Evolutionary conservation across 92 coral and sea anemone genomes (phyloP), one percentile per base, ranked within the genome.

Genomic region (Phenganax subtilis): DNA sequence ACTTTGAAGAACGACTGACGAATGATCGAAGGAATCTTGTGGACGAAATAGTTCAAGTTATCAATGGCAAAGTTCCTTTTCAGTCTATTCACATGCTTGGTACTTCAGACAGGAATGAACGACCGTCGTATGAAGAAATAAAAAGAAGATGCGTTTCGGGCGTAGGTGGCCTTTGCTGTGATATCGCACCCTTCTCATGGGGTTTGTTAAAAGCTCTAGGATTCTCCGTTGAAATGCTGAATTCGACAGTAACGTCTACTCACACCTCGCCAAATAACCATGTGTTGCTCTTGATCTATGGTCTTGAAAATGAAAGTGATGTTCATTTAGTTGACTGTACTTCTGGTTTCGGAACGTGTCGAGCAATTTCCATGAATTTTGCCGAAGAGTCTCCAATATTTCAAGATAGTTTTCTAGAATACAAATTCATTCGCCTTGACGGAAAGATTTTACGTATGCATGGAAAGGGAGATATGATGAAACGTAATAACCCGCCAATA

Each of bases 391-490:
- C 80, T 75, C 80, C 66, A 25, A 58, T 75, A 58, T 75, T 52
- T 64, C 59, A 30, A 16, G 80, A 75, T 58, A 55, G 80, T 10
- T 75, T 75, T 57, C 60, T 75, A 12, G 80, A 75, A 55, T 54
- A 54, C 80, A 75, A 75, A 57, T 54, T 1, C 53, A 55, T 75
- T 25, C 80, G 65, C 53, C 80, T 7, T 55, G 66, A 53, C 0
- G 80, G 80, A 52, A 15, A 17, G 28, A 75, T 75, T 75, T 14
- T 75, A 27, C 80, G 80, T 16, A 75, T 75, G 80, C 80, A 75
- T 27, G 80, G 80, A 29, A 37, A 75, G 58, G 80, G 80, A 16
- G 80, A 75, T 56, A 75, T 20, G 80, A 51, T 75, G 1, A 54
- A 56, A 75, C 64, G 44, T 51, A 75, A 75, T 31, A 31, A 75